Evolutionary conservation across 92 coral and sea anemone species (phyloP), one percentile per base, ranked within the genome.

Genomic region (Hydrozoanthus gracilis): DNA sequence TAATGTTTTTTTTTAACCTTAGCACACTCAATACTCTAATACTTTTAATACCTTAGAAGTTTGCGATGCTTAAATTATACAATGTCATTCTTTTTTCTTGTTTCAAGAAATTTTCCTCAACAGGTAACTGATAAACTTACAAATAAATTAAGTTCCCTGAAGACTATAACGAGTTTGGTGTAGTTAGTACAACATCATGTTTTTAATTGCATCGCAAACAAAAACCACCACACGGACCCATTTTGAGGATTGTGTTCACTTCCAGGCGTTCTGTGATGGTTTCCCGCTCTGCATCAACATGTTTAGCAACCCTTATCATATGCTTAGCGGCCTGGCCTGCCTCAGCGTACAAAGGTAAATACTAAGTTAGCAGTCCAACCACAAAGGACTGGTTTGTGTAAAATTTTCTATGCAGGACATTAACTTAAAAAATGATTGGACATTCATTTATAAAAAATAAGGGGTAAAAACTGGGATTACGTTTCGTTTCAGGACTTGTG

Each of bases 251-350:
- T 54, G 60, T 54, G 60, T 54, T 54, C 60, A 54, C 60, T 54
- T 54, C 60, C 60, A 54, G 60, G 60, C 60, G 60, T 54, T 54
- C 60, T 54, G 60, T 54, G 60, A 54, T 54, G 60, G 60, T 54
- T 54, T 54, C 60, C 60, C 60, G 60, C 60, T 54, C 60, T 54
- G 60, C 60, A 54, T 54, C 60, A 54, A 54, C 60, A 54, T 54
- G 60, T 54, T 54, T 54, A 54, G 60, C 60, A 54, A 54, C 60
- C 60, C 60, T 54, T 54, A 54, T 54, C 60, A 54, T 54, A 54
- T 54, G 60, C 60, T 54, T 54, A 54, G 60, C 60, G 60, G 60
- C 60, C 60, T 54, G 60, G 60, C 60, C 60, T 54, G 60, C 60
- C 60, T 54, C 60, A 54, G 60, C 60, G 60, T 54, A 54, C 60